Evolutionary conservation across 1,140 invertebrate species (phyloP).

Genomic region (Lepidotrigona ventralis): DNA sequence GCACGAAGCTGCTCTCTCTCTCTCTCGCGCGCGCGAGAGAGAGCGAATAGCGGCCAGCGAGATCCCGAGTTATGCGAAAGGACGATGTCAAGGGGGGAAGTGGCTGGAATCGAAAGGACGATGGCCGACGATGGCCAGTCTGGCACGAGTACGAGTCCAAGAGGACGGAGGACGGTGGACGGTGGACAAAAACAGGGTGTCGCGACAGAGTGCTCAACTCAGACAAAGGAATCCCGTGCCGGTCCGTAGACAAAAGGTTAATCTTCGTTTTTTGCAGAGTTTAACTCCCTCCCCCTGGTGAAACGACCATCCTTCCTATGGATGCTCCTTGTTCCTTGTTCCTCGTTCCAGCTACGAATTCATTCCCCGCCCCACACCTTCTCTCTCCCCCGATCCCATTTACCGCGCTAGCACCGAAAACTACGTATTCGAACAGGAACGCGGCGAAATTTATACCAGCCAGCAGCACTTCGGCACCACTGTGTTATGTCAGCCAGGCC

Average conservation of each 20-base stretch:
- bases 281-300: constrained; percentile 63
- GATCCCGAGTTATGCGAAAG: constrained; percentile 29
- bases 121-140: constrained; percentile 12
- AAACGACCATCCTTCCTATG: constrained; percentile 26
- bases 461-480: neutral
- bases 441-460: constrained; percentile 26
- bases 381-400: too few relatives aligned
- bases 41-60: neutral
- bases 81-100: constrained; percentile 10
- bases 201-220: constrained; percentile 75
- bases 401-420: neutral
- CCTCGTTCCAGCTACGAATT: neutral
- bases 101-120: constrained; percentile 51
- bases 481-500: neutral
- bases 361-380: neutral
- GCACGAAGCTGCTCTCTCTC: constrained; percentile 23
- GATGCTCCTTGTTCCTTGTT: constrained; percentile 21
- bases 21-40: neutral
- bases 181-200: constrained; percentile 76
- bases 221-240: constrained; percentile 74
- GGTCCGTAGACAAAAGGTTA: constrained; percentile 76
- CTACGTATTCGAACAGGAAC: constrained; percentile 11
- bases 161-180: constrained; percentile 46
- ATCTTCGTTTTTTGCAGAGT: constrained; percentile 74
- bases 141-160: constrained; percentile 26